Conservation (phyloP, 2,113 vertebrate genomes). For the Zonotrichia leucophrys region DNA sequence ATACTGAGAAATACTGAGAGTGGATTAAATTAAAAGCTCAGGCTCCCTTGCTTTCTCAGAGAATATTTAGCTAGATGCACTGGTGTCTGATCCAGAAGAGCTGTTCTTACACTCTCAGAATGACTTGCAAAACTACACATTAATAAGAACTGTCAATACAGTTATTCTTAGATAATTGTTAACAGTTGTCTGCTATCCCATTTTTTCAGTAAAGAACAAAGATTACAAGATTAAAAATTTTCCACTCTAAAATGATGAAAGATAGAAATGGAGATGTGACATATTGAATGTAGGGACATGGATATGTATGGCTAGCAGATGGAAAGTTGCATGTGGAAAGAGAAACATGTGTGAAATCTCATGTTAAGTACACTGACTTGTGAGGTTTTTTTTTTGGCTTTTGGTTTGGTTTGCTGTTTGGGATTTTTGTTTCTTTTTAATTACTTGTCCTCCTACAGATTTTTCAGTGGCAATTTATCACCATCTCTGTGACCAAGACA, state of each 20-base stretch:
- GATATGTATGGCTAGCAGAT: neutral
- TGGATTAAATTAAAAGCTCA: neutral
- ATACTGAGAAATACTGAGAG: neutral
- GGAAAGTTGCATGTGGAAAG: neutral
- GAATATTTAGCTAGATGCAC: neutral
- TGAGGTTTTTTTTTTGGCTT: accelerated
- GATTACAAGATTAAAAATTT: neutral
- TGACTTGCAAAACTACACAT: neutral
- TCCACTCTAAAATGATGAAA: neutral
- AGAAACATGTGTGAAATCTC: neutral
- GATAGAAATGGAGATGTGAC: neutral
- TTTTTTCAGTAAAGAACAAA: neutral
- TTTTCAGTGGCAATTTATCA: neutral
- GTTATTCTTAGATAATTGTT: neutral
- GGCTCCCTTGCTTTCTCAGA: neutral
- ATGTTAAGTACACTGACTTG: neutral
- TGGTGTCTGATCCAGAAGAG: neutral
- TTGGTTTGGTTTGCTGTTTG: neutral
- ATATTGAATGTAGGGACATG: neutral
- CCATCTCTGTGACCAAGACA: neutral
- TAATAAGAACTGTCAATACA: neutral
- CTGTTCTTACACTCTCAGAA: neutral
- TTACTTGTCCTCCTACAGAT: neutral
- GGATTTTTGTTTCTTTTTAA: neutral
- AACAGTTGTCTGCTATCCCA: neutral